Conservation (phyloP, 35 echinoderm and acorn worm genomes). For the Apostichopus parvimensis region DNA sequence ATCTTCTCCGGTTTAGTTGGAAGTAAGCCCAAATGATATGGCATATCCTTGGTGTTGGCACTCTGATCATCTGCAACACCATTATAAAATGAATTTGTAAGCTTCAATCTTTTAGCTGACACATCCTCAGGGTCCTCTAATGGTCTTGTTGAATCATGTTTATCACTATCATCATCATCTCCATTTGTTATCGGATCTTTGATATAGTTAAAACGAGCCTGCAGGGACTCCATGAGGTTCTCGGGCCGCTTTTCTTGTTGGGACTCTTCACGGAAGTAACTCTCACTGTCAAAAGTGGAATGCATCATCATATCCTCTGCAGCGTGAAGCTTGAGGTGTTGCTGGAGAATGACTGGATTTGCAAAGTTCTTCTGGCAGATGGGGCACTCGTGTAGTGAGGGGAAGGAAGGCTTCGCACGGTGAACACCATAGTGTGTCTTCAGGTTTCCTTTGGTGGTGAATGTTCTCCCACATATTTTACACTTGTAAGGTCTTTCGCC, state of each 20-base stretch:
- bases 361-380: constrained; percentile 95
- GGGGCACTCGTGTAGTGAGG: constrained; percentile 85
- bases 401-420: constrained; percentile 68
- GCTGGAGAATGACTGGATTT: constrained; percentile 85
- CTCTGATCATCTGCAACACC: not conserved
- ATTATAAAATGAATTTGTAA: not conserved
- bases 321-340: constrained; percentile 91
- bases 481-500: constrained; percentile 95
- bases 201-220: constrained; percentile 53
- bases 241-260: constrained; percentile 19
- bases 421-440: constrained; percentile 98
- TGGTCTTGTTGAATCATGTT: constrained; percentile 35
- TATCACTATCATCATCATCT: not conserved
- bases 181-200: constrained; percentile 4
- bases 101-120: constrained; percentile 17
- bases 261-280: constrained; percentile 37
- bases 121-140: constrained; percentile 21
- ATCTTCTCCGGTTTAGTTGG: constrained; percentile 12
- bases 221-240: constrained; percentile 41
- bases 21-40: constrained; percentile 30
- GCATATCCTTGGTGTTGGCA: constrained; percentile 8
- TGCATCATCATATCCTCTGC: constrained; percentile 79
- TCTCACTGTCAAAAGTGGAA: constrained; percentile 43
- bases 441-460: constrained; percentile 97
- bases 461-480: constrained; percentile 83